Conservation (phyloP, 2,113 vertebrate genomes). For the Polypterus senegalus region DNA sequence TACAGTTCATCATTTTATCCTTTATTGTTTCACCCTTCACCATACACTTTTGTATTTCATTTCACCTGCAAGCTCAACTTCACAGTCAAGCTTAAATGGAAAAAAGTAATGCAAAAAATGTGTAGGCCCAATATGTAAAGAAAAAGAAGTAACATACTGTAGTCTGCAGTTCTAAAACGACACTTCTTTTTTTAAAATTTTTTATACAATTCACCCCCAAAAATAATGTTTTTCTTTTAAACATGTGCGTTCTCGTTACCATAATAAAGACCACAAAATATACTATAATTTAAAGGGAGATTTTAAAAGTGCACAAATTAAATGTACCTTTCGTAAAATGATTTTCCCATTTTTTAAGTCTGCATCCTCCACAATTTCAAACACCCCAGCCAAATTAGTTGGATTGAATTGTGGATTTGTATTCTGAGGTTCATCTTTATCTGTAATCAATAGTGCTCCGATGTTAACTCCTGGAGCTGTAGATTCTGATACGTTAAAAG, state of each 20-base stretch:
- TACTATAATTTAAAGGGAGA: background rate
- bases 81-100: too few relatives aligned
- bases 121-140: too few relatives aligned
- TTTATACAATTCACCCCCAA: background rate
- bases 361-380: constrained; percentile 47
- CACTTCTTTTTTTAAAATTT: too few relatives aligned
- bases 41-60: too few relatives aligned
- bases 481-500: constrained; percentile 63
- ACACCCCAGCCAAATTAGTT: constrained; percentile 37
- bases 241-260: background rate
- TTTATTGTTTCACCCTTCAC: too few relatives aligned
- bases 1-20: too few relatives aligned
- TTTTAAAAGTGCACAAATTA: background rate
- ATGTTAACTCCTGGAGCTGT: constrained; percentile 49
- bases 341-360: constrained; percentile 65
- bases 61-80: too few relatives aligned
- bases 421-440: constrained; percentile 73
- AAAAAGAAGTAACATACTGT: too few relatives aligned
- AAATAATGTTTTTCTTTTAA: background rate
- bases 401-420: constrained; percentile 67
- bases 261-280: background rate
- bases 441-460: constrained; percentile 57
- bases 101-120: too few relatives aligned
- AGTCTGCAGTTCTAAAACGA: too few relatives aligned
- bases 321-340: constrained; percentile 62